Conservation (phyloP, 2,113 vertebrate species). For the Calypte anna region DNA sequence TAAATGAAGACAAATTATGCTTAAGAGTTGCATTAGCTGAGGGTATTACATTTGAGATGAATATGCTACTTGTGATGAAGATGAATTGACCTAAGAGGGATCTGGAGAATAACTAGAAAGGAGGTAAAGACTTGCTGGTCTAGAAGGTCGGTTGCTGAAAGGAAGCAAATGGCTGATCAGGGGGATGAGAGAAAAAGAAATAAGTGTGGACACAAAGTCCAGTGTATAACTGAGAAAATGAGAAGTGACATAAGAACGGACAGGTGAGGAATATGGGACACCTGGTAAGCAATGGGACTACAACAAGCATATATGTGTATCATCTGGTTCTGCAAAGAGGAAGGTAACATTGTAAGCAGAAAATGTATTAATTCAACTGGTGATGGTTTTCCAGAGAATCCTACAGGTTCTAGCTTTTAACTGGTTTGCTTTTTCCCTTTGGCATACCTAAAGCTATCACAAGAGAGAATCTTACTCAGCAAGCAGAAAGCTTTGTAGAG, state of each 20-base stretch:
- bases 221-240: neutral
- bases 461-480: neutral
- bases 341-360: neutral
- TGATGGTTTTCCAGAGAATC: neutral
- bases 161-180: neutral
- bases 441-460: neutral
- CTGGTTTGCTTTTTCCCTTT: neutral
- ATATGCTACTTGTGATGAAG: neutral
- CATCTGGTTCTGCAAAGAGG: neutral
- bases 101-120: neutral
- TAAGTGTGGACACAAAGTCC: neutral
- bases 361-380: neutral
- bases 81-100: neutral
- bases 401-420: neutral
- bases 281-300: neutral
- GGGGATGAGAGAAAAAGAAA: neutral
- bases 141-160: neutral
- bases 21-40: neutral
- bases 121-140: neutral
- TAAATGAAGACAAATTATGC: neutral
- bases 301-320: accelerated
- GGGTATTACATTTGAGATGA: neutral
- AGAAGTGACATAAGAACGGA: neutral
- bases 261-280: neutral
- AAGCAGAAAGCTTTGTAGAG: neutral